Base-by-base conservation (phyloP, 2,797 vertebrate species). In the Enteromius thamalakanensis region DNA sequence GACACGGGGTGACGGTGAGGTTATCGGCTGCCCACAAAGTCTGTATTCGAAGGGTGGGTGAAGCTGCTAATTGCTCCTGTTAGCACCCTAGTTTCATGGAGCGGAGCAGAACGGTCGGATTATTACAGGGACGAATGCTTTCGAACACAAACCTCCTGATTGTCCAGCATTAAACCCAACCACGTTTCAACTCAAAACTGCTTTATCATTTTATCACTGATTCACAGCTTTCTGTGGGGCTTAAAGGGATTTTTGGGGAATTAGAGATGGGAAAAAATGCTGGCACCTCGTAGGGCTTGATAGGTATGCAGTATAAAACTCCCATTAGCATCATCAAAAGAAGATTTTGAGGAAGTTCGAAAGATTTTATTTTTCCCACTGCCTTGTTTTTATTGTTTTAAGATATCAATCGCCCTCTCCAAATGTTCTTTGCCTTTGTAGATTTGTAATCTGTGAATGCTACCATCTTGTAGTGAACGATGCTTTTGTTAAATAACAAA, bases 11-110 rank as follows among this genome's bases (percentile, higher is more conserved):
- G 55, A 84, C 65, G 87, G 68, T 34, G 17, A 64, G 70, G 64
- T 23, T 71, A 68, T 75, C 55, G 11, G 76, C 70, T 64, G n/a
- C 19, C 71, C 58, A 58, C 88, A 65, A 71, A 77, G 29, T 87
- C 84, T 89, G 84, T 87, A 84, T 90, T 90, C 86, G 85, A 86
- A 85, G 86, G 85, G 87, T 87, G 90, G 89, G 88, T 91, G 90
- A 90, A 84, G 65, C 86, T 81, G 81, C 88, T 90, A 90, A 92
- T 90, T 90, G 88, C 78, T 85, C 90, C 9, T 93, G 90, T 93
- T 91, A 92, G 90, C 62, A 19, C 86, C 9, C 17, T 11, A 21
- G 84, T 87, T 90, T 91, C 75, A 65, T 78, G 55, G 86, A 79
- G 53, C 40, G 29, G 74, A 55, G 70, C 47, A 34, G 75, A 23